phyloP scores from a whole-genome alignment of 2,888 invertebrate species.

The Rapana venosa region DNA sequence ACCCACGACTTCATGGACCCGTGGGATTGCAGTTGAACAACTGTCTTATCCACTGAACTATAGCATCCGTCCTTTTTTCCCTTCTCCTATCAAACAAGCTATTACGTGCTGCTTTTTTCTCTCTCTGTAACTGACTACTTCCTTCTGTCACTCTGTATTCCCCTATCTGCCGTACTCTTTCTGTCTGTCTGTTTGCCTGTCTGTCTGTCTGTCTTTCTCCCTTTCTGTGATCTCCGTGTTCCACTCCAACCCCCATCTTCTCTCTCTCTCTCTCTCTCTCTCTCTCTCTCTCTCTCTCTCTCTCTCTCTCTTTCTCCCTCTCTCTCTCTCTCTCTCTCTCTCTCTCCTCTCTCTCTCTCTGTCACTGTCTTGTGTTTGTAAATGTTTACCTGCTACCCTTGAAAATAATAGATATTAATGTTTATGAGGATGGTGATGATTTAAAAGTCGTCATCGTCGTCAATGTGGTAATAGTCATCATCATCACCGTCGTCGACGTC shows the following conservation, averaged over 20 bases:
- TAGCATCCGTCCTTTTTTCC: too few relatives aligned
- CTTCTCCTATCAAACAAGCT: too few relatives aligned
- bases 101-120: background rate
- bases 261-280: background rate
- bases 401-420: background rate
- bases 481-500: too few relatives aligned
- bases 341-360: background rate
- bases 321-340: constrained; percentile 9
- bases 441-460: too few relatives aligned
- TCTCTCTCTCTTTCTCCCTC: constrained; percentile 8
- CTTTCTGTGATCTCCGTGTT: too few relatives aligned
- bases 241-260: too few relatives aligned
- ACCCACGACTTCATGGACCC: too few relatives aligned
- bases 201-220: background rate
- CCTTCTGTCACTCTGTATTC: background rate
- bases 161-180: background rate
- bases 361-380: background rate
- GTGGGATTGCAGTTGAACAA: too few relatives aligned
- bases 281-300: background rate
- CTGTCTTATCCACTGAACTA: too few relatives aligned
- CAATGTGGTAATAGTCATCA: background rate
- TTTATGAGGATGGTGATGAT: too few relatives aligned
- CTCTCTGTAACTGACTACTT: background rate
- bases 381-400: too few relatives aligned
- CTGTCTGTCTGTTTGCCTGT: background rate